Conservation (phyloP, 2,888 invertebrate genomes). For the Mesorhabditis spiculigera region DNA sequence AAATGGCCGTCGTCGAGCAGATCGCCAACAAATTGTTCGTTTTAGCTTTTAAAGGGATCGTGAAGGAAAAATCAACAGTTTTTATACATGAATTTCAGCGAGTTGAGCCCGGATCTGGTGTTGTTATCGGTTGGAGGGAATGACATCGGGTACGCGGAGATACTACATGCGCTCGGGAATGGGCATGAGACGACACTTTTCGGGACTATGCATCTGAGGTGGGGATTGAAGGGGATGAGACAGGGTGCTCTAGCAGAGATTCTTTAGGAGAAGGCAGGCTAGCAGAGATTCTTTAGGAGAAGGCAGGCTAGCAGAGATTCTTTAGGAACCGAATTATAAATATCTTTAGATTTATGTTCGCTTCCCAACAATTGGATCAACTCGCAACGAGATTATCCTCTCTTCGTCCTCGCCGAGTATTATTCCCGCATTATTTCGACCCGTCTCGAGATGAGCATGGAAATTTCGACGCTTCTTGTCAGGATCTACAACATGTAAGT, state of each 20-base stretch:
- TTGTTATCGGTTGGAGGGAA: constrained; percentile 51
- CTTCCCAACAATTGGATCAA: neutral
- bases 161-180: constrained; percentile 12
- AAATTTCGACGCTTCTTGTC: neutral
- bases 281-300: neutral
- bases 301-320: neutral
- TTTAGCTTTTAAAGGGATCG: neutral
- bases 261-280: neutral
- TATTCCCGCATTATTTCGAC: constrained; percentile 4
- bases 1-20: neutral
- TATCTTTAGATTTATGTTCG: neutral
- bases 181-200: neutral
- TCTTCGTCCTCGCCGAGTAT: neutral
- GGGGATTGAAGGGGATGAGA: neutral
- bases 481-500: neutral
- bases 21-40: neutral
- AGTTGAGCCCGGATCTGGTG: constrained; percentile 38
- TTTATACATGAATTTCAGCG: constrained; percentile 12
- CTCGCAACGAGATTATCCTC: neutral
- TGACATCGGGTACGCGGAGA: constrained; percentile 51
- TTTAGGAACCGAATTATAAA: neutral
- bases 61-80: neutral
- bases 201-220: neutral
- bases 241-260: no score
- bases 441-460: neutral